These are phyloP conservation scores for Coelopa pilipes DNA, from an alignment of 2,888 invertebrate genomes.

Conservation along the genomic window DNA sequence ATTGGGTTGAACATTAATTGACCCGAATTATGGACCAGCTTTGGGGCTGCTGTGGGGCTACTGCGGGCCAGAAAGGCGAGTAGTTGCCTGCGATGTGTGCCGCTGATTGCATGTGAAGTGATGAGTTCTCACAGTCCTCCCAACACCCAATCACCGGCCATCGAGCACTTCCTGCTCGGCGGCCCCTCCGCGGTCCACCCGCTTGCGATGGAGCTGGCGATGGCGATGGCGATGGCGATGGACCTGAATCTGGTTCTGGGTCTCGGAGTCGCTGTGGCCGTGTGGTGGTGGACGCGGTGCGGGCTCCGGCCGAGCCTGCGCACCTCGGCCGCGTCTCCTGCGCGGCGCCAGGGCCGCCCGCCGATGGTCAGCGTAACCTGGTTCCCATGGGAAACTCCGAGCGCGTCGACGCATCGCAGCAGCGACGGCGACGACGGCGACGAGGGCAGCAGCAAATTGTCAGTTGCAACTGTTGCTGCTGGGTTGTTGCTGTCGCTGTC, in stretches of 20 bases:
- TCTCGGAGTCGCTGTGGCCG: no score
- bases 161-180: not conserved
- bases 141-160: no score
- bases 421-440: constrained; percentile 17
- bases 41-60: no score
- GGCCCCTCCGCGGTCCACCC: not conserved
- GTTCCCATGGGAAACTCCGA: constrained; percentile 52
- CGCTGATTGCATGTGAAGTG: no score
- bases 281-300: not conserved
- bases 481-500: not conserved
- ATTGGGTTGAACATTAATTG: no score
- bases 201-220: no score
- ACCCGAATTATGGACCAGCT: no score
- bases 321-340: not conserved
- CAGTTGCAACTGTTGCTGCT: constrained; percentile 25
- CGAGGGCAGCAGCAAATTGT: constrained; percentile 20
- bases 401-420: not conserved
- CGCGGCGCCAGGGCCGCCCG: not conserved
- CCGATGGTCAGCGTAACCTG: constrained; percentile 52
- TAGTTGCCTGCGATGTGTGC: no score
- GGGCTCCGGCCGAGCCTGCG: not conserved
- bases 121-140: no score
- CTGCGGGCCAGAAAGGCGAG: no score
- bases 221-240: no score
- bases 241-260: not conserved